Base-by-base conservation (phyloP, 1,140 invertebrate genomes). In the Tetragonula clypearis region DNA sequence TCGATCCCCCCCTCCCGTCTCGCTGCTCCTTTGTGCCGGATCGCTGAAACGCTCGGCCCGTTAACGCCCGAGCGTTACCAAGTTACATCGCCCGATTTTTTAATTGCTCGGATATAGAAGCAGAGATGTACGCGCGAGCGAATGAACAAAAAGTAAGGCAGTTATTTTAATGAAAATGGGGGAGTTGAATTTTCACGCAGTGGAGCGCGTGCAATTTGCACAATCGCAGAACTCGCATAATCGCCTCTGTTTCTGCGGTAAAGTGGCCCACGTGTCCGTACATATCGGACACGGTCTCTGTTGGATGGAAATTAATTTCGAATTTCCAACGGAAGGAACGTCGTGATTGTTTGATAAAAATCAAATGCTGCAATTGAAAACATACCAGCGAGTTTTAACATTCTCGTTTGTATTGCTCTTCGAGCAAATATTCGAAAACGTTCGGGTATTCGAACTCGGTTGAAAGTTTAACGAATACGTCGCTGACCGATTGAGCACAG, bases 1-100 rank as follows among this genome's bases (percentile, higher is more conserved):
- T 91, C 91, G 90, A 92, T 92, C 69, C 79, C 60, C 6, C 49
- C 76, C 76, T 65, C 79, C 17, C 79, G 15, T 56, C 68, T 23
- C 71, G 26, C 35, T 71, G 74, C 58, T 73, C 56, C 60, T 78
- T 85, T 74, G 78, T 73, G 35, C 11, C n/a, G 26, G 26, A 35
- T 14, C 58, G 68, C 62, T 85, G 35, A 15, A 58, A 17, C 41
- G 71, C 41, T 41, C 6, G 19, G 56, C 21, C 41, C 19, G 60
- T 66, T 68, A 69, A 71, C 55, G 55, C 80, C 35, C 35, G 30
- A 30, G 30, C 30, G 80, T 75, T 35, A n/a, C 62, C 23, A 49
- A 26, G 19, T 65, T 35, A 23, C 65, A 11, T 35, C 14, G 26
- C 8, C 1, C 41, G 41, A n/a, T 41, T 14, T 76, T n/a, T 41